Evolutionary conservation across 2,113 vertebrate species (phyloP).

Genomic region (Serinus canaria): DNA sequence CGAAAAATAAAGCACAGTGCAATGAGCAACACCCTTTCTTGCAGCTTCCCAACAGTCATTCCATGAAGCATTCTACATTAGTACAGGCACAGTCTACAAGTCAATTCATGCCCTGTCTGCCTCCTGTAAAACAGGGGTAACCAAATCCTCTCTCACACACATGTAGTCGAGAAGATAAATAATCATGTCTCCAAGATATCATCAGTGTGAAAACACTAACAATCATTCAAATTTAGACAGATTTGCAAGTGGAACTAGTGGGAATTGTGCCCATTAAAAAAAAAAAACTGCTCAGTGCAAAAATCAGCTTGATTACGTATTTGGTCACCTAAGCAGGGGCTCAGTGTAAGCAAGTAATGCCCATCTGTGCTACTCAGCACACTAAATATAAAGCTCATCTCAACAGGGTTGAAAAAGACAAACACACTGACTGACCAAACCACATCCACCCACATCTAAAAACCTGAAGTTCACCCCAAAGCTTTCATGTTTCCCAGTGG

Average conservation of each 20-base stretch:
- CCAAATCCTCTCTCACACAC: background rate
- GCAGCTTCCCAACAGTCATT: background rate
- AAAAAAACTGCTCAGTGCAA: background rate
- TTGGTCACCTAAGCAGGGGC: background rate
- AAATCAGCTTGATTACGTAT: background rate
- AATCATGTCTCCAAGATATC: background rate
- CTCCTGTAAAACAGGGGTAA: background rate
- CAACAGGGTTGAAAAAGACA: background rate
- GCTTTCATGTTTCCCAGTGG: fast-evolving
- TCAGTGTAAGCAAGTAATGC: background rate
- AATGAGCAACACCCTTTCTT: background rate
- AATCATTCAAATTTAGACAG: background rate
- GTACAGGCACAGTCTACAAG: background rate
- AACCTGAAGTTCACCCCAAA: background rate
- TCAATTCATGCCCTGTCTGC: background rate
- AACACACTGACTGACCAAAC: background rate
- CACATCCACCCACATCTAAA: background rate
- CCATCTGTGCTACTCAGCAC: background rate
- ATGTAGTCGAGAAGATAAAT: background rate
- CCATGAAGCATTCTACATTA: background rate
- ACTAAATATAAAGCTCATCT: background rate
- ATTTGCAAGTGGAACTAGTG: background rate
- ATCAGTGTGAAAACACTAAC: background rate
- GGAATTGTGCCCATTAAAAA: background rate
- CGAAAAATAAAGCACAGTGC: background rate